Percentiles rank a stretch among this genome's conserved stretches.
Evolutionary conservation across 2,888 invertebrate species (phyloP).

Genomic region (Xiphydria camelus): DNA sequence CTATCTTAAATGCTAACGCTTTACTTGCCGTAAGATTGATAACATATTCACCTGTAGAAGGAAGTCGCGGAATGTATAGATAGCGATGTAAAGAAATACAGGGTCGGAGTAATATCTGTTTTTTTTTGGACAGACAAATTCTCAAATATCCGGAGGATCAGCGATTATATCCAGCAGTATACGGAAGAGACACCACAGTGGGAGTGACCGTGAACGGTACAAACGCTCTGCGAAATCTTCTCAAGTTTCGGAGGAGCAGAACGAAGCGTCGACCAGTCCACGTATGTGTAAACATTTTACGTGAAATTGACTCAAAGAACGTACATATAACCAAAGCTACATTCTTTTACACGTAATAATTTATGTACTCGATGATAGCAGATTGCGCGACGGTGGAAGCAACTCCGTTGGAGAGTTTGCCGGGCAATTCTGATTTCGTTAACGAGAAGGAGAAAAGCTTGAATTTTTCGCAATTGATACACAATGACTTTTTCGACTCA

Average conservation of each 20-base stretch:
- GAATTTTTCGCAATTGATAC: no score
- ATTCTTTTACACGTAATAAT: no score
- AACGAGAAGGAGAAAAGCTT: no score
- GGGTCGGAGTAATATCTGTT: not conserved
- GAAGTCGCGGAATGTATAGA: no score
- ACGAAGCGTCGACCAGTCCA: slow-evolving; percentile 29
- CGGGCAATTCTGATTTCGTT: slow-evolving; percentile 28
- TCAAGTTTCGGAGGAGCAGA: slow-evolving; percentile 25
- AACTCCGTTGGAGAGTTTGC: slow-evolving; percentile 48
- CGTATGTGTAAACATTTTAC: slow-evolving; percentile 25
- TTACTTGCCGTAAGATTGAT: no score
- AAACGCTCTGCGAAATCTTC: slow-evolving; percentile 39
- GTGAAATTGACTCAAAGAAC: no score
- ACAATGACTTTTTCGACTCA: no score
- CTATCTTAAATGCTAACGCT: no score
- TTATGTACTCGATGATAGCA: slow-evolving; percentile 12
- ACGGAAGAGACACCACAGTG: slow-evolving; percentile 45
- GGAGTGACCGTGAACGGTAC: slow-evolving; percentile 41
- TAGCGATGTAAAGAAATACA: not conserved
- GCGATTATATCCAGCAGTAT: slow-evolving; percentile 45
- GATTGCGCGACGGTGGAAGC: slow-evolving; percentile 40
- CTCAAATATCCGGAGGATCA: slow-evolving; percentile 38
- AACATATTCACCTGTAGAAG: no score
- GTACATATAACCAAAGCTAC: no score
- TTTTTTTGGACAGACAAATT: slow-evolving; percentile 29